These are phyloP conservation scores for Carpatolechia fugitivella DNA, from an alignment of 2,888 invertebrate genomes.

Conservation along the genomic window DNA sequence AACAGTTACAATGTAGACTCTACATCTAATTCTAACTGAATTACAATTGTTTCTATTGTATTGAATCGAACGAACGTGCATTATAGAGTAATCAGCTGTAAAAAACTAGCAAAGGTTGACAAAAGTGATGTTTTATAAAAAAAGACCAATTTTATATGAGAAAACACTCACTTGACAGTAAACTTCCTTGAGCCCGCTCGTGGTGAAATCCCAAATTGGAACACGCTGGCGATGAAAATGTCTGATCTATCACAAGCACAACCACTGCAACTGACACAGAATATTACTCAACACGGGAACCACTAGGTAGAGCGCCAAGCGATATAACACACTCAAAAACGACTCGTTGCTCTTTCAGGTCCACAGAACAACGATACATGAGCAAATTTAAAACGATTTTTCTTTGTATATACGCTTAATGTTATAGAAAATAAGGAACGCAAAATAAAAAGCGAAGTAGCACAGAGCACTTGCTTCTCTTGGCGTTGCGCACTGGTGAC, in stretches of 20 bases:
- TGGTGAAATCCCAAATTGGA: conserved; percentile 76
- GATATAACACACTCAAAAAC: conserved; percentile 47
- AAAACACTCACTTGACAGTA: conserved; percentile 75
- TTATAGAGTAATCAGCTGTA: conserved; percentile 11
- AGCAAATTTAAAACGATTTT: conserved; percentile 56
- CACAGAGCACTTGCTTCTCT: conserved; percentile 61
- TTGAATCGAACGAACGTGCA: not conserved
- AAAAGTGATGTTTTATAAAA: conserved; percentile 3
- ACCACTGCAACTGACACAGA: conserved; percentile 74
- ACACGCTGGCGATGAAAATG: conserved; percentile 73
- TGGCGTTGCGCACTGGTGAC: conserved; percentile 77
- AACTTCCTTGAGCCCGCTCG: conserved; percentile 78
- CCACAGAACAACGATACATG: conserved; percentile 43
- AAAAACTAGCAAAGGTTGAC: conserved; percentile 1
- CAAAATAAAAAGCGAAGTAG: conserved; percentile 58
- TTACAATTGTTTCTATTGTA: not conserved
- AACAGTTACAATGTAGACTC: not conserved
- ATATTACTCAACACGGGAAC: conserved; percentile 75
- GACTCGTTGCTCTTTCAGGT: conserved; percentile 38
- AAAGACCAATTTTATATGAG: not conserved
- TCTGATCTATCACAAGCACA: conserved; percentile 73
- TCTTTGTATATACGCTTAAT: conserved; percentile 49
- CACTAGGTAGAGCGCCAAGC: conserved; percentile 55
- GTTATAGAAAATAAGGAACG: conserved; percentile 59
- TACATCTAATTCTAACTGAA: not conserved